Evolutionary conservation across 2,797 vertebrate species (phyloP).

Genomic region (Liasis olivaceus): DNA sequence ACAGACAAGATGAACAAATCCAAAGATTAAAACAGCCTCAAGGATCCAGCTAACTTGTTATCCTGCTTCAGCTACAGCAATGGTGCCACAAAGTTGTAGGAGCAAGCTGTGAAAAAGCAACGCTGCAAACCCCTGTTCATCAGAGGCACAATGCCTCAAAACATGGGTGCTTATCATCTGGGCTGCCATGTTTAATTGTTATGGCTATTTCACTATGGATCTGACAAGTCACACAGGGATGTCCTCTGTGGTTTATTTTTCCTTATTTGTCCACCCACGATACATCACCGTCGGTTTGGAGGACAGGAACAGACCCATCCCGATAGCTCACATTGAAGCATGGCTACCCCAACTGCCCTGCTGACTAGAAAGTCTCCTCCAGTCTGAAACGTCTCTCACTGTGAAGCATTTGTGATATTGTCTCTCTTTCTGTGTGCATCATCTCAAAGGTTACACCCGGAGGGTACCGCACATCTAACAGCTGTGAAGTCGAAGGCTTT

Average conservation of each 20-base stretch:
- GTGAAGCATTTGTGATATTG: background rate
- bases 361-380: background rate
- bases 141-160: background rate
- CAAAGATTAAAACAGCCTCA: no score
- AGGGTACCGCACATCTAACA: accelerated
- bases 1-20: no score
- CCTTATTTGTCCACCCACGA: background rate
- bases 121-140: background rate
- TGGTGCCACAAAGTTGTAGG: background rate
- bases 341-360: background rate
- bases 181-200: background rate
- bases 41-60: background rate
- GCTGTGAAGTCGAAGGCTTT: background rate
- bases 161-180: no score
- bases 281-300: background rate
- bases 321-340: background rate
- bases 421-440: background rate
- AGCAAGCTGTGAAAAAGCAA: background rate
- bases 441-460: background rate
- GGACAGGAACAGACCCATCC: no score
- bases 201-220: background rate
- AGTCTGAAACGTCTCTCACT: accelerated
- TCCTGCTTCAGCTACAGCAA: background rate
- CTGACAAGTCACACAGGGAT: background rate
- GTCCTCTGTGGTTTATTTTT: background rate